Evolutionary conservation across 2,113 vertebrate species (phyloP).

Genomic region (Rhombomys opimus): DNA sequence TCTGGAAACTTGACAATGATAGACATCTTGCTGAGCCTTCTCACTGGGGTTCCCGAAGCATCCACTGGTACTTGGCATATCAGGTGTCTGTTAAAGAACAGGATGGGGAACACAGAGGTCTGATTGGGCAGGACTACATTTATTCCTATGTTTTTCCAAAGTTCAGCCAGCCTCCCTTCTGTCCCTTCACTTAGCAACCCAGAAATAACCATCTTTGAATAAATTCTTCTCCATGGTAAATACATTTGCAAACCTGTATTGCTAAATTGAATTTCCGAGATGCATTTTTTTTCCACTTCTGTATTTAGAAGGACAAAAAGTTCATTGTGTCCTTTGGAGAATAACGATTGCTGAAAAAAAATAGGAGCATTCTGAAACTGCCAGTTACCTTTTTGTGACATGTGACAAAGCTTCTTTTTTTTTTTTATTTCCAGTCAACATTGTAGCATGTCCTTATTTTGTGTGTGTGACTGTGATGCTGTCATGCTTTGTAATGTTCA

Average conservation of each 20-base stretch:
- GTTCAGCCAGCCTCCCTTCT: neutral
- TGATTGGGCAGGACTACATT: neutral
- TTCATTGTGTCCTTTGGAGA: conserved; percentile 83
- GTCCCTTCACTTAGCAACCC: conserved; percentile 64
- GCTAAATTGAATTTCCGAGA: conserved; percentile 80
- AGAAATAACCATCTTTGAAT: conserved; percentile 70
- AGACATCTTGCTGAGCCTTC: neutral
- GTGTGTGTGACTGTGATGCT: conserved; percentile 60
- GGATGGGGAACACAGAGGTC: neutral
- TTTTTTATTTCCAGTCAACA: conserved; percentile 82
- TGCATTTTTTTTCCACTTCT: conserved; percentile 63
- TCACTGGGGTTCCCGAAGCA: neutral
- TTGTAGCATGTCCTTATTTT: conserved; percentile 62
- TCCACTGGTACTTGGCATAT: neutral
- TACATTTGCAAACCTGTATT: conserved; percentile 76
- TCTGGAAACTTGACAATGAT: neutral
- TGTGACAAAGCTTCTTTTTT: conserved; percentile 79
- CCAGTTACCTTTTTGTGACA: conserved; percentile 82
- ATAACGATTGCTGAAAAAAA: conserved; percentile 76
- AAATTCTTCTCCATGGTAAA: conserved; percentile 77
- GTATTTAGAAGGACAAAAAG: conserved; percentile 79
- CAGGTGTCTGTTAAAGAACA: neutral
- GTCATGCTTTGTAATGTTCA: conserved; percentile 74
- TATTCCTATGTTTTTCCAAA: neutral
- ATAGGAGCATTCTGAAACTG: conserved; percentile 69